Percentiles rank a stretch among this genome's conserved stretches.
phyloP scores from a whole-genome alignment of 2,888 invertebrate genomes.

The Ypsolopha scabrella region DNA sequence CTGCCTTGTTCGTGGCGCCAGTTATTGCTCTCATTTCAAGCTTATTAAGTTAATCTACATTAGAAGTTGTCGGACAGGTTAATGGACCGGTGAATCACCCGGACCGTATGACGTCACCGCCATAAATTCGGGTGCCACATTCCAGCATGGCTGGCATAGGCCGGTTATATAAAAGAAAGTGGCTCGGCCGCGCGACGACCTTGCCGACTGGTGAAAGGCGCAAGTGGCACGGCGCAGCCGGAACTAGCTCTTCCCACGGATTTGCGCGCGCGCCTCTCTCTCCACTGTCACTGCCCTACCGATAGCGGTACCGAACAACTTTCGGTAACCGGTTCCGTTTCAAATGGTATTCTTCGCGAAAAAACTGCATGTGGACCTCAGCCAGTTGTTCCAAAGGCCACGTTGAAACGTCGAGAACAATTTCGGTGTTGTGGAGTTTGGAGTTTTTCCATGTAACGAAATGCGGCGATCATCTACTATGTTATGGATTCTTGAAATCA shows the following conservation, averaged over 20 bases:
- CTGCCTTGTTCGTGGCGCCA: too few relatives aligned
- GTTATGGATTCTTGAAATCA: too few relatives aligned
- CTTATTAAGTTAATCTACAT: background rate
- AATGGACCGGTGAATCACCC: slow-evolving; percentile 43
- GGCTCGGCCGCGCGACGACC: slow-evolving; percentile 63
- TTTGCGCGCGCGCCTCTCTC: slow-evolving; percentile 8
- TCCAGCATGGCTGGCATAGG: slow-evolving; percentile 23
- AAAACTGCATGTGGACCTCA: slow-evolving; percentile 18
- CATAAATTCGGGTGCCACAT: slow-evolving; percentile 62
- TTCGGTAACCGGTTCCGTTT: slow-evolving; percentile 43
- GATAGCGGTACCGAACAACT: slow-evolving; percentile 20
- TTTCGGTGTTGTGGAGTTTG: too few relatives aligned
- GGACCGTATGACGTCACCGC: slow-evolving; percentile 47
- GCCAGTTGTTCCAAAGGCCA: background rate
- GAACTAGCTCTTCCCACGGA: slow-evolving; percentile 64
- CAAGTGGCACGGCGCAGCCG: slow-evolving; percentile 60
- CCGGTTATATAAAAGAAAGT: slow-evolving; percentile 65
- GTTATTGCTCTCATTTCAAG: background rate
- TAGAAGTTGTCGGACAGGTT: slow-evolving; percentile 3
- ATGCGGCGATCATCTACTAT: too few relatives aligned
- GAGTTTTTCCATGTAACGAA: too few relatives aligned
- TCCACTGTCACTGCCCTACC: slow-evolving; percentile 37
- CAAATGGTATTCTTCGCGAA: slow-evolving; percentile 22
- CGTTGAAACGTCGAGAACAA: too few relatives aligned
- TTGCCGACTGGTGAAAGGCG: slow-evolving; percentile 58